Conservation (phyloP, 1,140 invertebrate genomes). For the Potamilus streckersoni region DNA sequence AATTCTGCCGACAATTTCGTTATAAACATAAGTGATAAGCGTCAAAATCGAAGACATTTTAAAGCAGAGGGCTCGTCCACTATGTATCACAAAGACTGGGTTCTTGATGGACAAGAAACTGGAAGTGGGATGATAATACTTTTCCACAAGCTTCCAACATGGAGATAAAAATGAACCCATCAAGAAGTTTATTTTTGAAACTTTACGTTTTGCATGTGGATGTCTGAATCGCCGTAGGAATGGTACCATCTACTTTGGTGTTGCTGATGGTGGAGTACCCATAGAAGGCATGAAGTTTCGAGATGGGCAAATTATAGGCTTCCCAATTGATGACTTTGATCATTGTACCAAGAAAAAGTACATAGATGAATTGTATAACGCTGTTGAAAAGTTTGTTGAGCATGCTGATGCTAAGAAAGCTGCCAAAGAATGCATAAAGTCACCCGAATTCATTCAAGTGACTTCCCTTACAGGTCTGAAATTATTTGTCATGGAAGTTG, state of each 20-base stretch:
- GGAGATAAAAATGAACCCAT: neutral
- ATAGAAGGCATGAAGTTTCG: neutral
- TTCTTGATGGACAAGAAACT: constrained; percentile 14
- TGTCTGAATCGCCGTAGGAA: constrained; percentile 26
- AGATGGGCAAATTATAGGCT: constrained; percentile 10
- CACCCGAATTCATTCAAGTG: constrained; percentile 25
- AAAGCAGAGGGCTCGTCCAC: neutral
- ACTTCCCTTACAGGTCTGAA: neutral
- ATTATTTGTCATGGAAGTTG: constrained; percentile 27
- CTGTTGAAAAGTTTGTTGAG: constrained; percentile 7
- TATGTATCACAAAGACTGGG: constrained; percentile 10
- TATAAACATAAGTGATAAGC: too few species aligned
- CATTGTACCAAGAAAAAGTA: constrained; percentile 7
- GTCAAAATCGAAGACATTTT: constrained; percentile 13
- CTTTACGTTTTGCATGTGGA: constrained; percentile 19
- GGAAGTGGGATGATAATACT: constrained; percentile 11
- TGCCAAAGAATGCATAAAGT: constrained; percentile 16
- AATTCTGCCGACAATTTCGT: too few species aligned
- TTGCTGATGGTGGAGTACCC: constrained; percentile 9
- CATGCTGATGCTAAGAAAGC: neutral
- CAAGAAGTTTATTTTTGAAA: constrained; percentile 3
- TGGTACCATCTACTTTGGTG: constrained; percentile 34
- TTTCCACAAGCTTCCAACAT: constrained; percentile 4
- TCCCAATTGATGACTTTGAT: neutral
- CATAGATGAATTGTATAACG: constrained; percentile 8